Evolutionary conservation across 2,888 invertebrate genomes (phyloP), one percentile per base, ranked within the genome.

Genomic region (Drosophila testacea): DNA sequence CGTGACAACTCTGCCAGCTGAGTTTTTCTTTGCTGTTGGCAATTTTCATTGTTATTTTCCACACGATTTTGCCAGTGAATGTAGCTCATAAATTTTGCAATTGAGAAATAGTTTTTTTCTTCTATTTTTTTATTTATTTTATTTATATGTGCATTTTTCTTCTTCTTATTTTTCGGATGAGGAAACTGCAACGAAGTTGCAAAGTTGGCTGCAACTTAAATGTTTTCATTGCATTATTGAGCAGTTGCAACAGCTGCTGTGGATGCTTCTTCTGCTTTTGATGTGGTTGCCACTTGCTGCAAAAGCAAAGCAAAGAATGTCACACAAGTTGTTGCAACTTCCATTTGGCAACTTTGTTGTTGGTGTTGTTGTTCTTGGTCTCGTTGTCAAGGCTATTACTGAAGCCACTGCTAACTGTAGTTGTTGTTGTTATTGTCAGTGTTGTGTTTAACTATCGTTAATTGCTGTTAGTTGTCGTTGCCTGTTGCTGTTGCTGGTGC

Each of bases 191-290:
- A 44, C 52, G 52, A 66, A 71, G 72, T 71, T 48, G 69, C 73
- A 59, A 67, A 79, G 74, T 83, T 77, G 69, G 36, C 52, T 48
- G 65, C 79, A 67, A 72, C 65, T 77, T 80, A 80, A 87, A 84
- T 83, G 83, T 84, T 87, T 87, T 84, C 73, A 73, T 87, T 83
- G 83, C 83, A 84, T 83, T 83, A 83, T 83, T 83, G 84, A 86
- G 69, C 48, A 81, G 81, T 64, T 70, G 78, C 78, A 65, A 61
- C 69, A 61, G 60, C 69, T 67, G 63, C 65, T 65, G 67, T 60
- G 59, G 66, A 41, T 56, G 48, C 51, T 38, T 32, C 51, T 38
- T 32, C 62, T 48, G 44, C 44, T 34, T 30, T 38, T 51, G 38
- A 28, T 61, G 66, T 46, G 64, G 73, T 56, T 64, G 72, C 67